phyloP scores from a whole-genome alignment of 2,888 invertebrate genomes.

The Aspidapion aeneum region DNA sequence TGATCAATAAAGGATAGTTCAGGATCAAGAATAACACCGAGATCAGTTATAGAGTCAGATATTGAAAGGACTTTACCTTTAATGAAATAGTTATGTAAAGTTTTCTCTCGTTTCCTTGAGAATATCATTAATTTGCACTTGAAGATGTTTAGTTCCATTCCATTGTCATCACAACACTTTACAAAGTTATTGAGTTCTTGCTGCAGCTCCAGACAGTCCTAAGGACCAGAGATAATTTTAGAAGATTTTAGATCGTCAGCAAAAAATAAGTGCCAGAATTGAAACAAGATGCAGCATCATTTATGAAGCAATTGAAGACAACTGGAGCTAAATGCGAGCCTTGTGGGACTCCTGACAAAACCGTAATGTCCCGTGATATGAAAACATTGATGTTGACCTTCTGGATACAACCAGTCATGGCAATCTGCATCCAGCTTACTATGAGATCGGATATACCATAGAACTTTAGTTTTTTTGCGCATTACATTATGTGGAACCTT shows the following conservation, averaged over 20 bases:
- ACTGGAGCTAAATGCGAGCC: neutral
- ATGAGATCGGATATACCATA: neutral
- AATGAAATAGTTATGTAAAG: neutral
- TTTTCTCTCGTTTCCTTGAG: neutral
- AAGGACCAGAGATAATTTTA: neutral
- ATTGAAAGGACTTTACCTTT: neutral
- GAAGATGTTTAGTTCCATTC: too few relatives aligned
- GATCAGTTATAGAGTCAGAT: neutral
- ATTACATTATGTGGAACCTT: neutral
- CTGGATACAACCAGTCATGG: neutral
- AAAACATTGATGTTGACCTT: too few relatives aligned
- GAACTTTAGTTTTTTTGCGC: neutral
- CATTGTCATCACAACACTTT: too few relatives aligned
- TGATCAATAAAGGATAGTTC: neutral
- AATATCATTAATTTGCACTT: neutral
- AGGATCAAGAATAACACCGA: neutral
- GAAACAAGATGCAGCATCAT: neutral
- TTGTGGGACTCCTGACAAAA: neutral
- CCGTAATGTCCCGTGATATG: too few relatives aligned
- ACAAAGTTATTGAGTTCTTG: too few relatives aligned
- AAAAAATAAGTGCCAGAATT: neutral
- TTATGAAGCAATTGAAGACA: neutral
- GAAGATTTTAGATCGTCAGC: neutral
- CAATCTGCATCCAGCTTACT: neutral
- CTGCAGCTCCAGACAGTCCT: neutral